A percentile compares a stretch with the other conserved stretches of the same genome.
Evolutionary conservation across 1,140 invertebrate genomes (phyloP).

Genomic region (Meloidogyne floridensis): DNA sequence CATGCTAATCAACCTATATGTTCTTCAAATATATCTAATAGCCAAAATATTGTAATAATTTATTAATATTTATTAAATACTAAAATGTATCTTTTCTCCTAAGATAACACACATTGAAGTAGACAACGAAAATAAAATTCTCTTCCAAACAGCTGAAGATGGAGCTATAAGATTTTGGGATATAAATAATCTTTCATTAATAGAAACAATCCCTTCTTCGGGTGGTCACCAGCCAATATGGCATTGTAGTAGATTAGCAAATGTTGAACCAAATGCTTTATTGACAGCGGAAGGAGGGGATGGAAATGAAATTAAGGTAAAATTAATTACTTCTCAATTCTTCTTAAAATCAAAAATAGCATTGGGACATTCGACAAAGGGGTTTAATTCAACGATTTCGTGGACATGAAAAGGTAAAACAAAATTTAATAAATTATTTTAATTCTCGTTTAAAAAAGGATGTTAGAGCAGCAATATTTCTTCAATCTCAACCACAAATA

Average conservation of each 20-base stretch:
- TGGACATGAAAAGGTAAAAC: constrained; percentile 40
- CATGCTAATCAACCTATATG: constrained; percentile 14
- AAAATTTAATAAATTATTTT: background rate
- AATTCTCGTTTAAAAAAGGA: background rate
- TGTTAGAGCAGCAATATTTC: constrained; percentile 45
- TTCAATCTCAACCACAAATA: constrained; percentile 45
- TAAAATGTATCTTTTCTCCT: background rate
- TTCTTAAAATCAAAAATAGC: constrained; percentile 28
- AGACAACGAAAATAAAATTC: constrained; percentile 35
- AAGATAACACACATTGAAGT: constrained; percentile 45
- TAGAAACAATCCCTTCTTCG: constrained; percentile 37
- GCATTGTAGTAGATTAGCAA: constrained; percentile 43
- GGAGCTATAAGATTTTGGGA: constrained; percentile 47
- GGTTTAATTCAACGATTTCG: constrained; percentile 46
- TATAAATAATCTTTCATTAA: constrained; percentile 38
- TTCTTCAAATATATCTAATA: constrained; percentile 25
- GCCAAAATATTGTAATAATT: constrained; percentile 32
- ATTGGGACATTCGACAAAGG: constrained; percentile 47
- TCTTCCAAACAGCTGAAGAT: constrained; percentile 50
- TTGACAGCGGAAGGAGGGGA: constrained; percentile 46
- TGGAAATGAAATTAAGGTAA: constrained; percentile 42
- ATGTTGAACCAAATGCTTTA: constrained; percentile 24
- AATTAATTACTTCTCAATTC: background rate
- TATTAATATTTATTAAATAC: constrained; percentile 12
- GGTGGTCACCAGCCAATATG: constrained; percentile 25